Conservation (phyloP, 1,140 invertebrate species). For the Mactra quadrangularis region DNA sequence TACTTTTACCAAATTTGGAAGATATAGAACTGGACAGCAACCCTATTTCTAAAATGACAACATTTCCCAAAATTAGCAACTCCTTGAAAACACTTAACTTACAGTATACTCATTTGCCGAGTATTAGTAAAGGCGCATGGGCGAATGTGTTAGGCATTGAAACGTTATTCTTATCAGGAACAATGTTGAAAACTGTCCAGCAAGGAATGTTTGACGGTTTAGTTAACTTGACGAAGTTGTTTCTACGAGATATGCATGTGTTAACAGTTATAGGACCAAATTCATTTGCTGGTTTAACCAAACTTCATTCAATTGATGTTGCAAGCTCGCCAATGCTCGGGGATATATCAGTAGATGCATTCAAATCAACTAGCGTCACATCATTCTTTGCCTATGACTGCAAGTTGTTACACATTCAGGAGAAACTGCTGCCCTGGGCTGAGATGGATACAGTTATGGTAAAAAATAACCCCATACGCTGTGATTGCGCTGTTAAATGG, state of each 20-base stretch:
- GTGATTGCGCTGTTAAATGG: slow-evolving; percentile 50
- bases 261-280: slow-evolving; percentile 29
- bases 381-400: slow-evolving; percentile 20
- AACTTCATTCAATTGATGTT: slow-evolving; percentile 9
- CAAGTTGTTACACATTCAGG: slow-evolving; percentile 10
- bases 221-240: background rate
- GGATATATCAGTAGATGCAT: slow-evolving; percentile 34
- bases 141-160: background rate
- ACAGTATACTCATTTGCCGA: slow-evolving; percentile 5
- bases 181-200: background rate
- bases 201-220: slow-evolving; percentile 44
- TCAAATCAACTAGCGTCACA: slow-evolving; percentile 14
- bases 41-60: background rate
- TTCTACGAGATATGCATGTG: slow-evolving; percentile 7
- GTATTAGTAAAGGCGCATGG: slow-evolving; percentile 9
- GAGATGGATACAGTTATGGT: background rate
- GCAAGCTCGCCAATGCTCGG: background rate
- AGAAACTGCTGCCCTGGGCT: slow-evolving; percentile 20
- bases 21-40: slow-evolving; percentile 37
- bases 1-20: slow-evolving; percentile 20
- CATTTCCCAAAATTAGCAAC: slow-evolving; percentile 27
- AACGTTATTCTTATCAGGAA: slow-evolving; percentile 1
- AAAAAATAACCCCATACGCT: slow-evolving; percentile 21
- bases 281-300: slow-evolving; percentile 30
- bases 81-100: slow-evolving; percentile 12